Percentiles rank a stretch among this genome's conserved stretches.
Evolutionary conservation across 2,797 vertebrate species (phyloP).

Genomic region (Macrochelys suwanniensis): DNA sequence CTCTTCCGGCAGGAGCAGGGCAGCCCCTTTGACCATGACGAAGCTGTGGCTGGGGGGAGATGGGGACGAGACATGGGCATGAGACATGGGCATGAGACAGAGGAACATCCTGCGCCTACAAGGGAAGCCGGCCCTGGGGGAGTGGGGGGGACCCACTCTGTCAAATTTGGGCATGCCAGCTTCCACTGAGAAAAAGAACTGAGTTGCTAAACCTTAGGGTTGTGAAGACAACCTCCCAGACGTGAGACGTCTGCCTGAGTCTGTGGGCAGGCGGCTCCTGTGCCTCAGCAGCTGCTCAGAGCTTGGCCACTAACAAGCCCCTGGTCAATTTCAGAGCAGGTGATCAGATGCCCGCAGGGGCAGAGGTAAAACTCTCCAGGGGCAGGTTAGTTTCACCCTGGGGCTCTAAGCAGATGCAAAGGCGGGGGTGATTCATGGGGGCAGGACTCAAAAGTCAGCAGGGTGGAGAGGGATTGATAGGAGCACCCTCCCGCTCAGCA

Average conservation of each 20-base stretch:
- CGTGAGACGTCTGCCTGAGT: background rate
- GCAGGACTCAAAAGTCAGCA: background rate
- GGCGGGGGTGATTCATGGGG: background rate
- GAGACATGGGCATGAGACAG: background rate
- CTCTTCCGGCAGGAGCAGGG: conserved; percentile 88
- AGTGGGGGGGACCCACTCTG: background rate
- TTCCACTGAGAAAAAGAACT: background rate
- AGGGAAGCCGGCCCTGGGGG: background rate
- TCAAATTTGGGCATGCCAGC: background rate
- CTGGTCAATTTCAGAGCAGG: background rate
- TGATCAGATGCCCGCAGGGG: background rate
- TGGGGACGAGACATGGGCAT: background rate
- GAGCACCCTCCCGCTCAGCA: background rate
- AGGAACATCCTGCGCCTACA: background rate
- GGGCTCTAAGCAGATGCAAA: background rate
- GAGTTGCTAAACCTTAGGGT: background rate
- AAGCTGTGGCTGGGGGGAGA: conserved; percentile 82
- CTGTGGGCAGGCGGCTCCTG: background rate
- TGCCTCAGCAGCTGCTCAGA: background rate
- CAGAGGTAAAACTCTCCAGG: background rate
- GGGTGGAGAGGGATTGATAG: background rate
- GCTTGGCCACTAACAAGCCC: background rate
- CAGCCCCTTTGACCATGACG: conserved; percentile 91
- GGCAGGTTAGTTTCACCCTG: background rate
- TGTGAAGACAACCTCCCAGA: background rate